Conservation (phyloP, 2,888 invertebrate genomes). For the Ormyrus thymus region DNA sequence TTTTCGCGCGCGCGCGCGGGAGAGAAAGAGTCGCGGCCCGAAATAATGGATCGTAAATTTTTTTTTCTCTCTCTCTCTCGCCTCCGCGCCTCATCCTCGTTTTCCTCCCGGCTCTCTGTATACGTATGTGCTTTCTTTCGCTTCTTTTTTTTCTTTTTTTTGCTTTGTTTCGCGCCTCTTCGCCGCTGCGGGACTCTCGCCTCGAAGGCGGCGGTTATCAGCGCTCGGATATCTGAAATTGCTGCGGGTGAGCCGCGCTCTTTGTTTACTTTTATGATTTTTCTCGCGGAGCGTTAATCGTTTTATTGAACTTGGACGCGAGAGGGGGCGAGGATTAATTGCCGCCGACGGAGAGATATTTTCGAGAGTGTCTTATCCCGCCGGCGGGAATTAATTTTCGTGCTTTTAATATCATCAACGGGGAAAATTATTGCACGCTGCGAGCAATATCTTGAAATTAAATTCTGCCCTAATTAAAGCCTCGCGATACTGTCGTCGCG, state of each 20-base stretch:
- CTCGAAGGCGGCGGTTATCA: conserved; percentile 14
- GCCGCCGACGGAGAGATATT: background rate
- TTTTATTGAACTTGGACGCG: conserved; percentile 22
- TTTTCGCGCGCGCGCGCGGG: background rate
- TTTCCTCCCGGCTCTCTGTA: background rate
- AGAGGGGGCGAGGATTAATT: conserved; percentile 18
- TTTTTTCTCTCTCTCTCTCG: conserved; percentile 11
- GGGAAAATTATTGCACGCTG: no score
- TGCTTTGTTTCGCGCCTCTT: background rate
- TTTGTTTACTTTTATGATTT: conserved; percentile 46
- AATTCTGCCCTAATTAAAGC: no score
- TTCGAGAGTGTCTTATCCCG: no score
- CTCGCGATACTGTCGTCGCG: no score
- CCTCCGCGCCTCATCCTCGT: background rate
- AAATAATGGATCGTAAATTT: conserved; percentile 50
- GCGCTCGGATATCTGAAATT: conserved; percentile 23
- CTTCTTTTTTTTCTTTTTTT: background rate
- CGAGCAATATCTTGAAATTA: no score
- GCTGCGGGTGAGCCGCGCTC: background rate
- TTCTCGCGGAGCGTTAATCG: conserved; percentile 29
- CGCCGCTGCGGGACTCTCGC: background rate
- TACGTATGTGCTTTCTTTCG: background rate
- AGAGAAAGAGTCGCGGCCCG: conserved; percentile 4
- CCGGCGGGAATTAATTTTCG: no score
- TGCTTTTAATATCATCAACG: no score